Evolutionary conservation across 2,888 invertebrate species (phyloP).

Genomic region (Apoda limacodes): DNA sequence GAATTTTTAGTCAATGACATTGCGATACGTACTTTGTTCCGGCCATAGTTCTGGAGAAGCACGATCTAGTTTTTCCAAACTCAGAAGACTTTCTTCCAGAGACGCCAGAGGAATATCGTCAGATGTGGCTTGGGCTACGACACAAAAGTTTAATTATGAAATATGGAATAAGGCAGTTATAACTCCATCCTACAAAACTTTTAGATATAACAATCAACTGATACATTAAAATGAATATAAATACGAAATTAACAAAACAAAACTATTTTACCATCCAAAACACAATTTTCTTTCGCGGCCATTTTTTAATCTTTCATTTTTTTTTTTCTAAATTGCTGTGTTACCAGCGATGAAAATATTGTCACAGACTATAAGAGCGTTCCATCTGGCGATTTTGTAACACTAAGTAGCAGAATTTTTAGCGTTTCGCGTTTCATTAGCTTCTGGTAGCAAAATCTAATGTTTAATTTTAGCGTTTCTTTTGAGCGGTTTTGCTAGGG

Average conservation of each 20-base stretch:
- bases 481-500: too few relatives aligned
- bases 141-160: constrained; percentile 13
- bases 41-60: constrained; percentile 98
- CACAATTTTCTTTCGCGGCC: constrained; percentile 76
- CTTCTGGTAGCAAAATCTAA: too few relatives aligned
- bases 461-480: too few relatives aligned
- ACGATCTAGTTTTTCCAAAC: constrained; percentile 91
- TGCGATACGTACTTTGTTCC: constrained; percentile 82
- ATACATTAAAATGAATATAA: constrained; percentile 3
- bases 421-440: too few relatives aligned
- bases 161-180: background rate
- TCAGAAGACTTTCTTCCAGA: constrained; percentile 82
- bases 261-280: constrained; percentile 59
- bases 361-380: too few relatives aligned
- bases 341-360: too few relatives aligned
- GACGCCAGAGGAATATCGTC: constrained; percentile 65
- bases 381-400: too few relatives aligned
- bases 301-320: constrained; percentile 56
- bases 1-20: constrained; percentile 3
- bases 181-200: background rate
- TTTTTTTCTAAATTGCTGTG: too few relatives aligned
- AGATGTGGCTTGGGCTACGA: constrained; percentile 45
- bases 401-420: too few relatives aligned
- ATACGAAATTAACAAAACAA: constrained; percentile 6
- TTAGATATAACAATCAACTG: constrained; percentile 1